These are phyloP conservation scores for Muricea muricata DNA, from an alignment of 92 coral and sea anemone species.

Conservation along the genomic window DNA sequence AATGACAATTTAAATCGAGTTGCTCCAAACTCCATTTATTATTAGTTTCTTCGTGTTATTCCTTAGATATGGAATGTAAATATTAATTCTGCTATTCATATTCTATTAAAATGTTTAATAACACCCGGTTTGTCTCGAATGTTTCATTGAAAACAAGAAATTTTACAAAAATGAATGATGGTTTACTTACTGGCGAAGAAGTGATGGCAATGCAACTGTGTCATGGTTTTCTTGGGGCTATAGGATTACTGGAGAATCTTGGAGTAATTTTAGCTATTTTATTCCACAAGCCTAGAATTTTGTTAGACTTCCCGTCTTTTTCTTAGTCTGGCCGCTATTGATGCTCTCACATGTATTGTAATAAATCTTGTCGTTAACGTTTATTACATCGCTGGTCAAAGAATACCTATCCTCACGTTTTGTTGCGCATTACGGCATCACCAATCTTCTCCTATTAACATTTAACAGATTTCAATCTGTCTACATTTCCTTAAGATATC, in stretches of 20 bases:
- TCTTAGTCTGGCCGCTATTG: neutral
- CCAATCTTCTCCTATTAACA: neutral
- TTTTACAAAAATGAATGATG: neutral
- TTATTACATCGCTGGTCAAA: neutral
- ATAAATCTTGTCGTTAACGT: neutral
- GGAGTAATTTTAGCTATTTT: slow-evolving; percentile 1
- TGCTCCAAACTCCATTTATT: no score
- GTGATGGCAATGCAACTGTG: neutral
- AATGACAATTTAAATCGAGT: no score
- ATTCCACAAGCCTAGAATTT: neutral
- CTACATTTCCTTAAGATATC: neutral
- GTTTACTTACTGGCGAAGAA: neutral
- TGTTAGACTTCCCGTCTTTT: slow-evolving; percentile 7
- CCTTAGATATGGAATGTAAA: no score
- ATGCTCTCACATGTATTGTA: neutral
- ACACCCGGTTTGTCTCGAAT: neutral
- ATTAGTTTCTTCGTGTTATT: no score
- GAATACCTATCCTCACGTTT: neutral
- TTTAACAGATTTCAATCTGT: slow-evolving; percentile 7
- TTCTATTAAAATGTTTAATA: neutral
- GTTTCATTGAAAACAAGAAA: neutral
- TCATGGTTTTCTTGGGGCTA: neutral
- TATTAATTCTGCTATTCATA: no score
- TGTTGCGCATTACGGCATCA: neutral
- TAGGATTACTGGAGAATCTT: slow-evolving; percentile 5